These are phyloP conservation scores for Cheilosia soror DNA, from an alignment of 2,888 invertebrate genomes.

Conservation along the genomic window DNA sequence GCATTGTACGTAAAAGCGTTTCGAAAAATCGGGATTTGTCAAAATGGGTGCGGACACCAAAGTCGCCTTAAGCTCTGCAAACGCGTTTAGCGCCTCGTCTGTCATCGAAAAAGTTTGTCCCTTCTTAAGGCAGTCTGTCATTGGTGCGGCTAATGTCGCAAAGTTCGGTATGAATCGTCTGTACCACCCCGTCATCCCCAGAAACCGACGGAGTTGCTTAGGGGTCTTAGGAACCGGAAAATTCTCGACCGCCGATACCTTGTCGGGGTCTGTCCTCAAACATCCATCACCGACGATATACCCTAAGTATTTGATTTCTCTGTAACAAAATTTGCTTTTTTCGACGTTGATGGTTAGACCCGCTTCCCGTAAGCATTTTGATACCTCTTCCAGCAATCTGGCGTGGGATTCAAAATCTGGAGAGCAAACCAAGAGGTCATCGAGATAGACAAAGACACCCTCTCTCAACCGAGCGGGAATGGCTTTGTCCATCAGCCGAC, in stretches of 20 bases:
- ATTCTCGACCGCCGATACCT: background rate
- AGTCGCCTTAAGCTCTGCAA: background rate
- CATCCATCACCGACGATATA: conserved; percentile 16
- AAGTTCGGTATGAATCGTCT: background rate
- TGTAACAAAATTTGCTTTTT: background rate
- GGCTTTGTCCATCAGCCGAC: conserved; percentile 37
- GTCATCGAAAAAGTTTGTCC: background rate
- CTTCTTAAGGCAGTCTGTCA: background rate
- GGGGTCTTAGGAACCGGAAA: background rate
- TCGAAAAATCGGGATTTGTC: background rate
- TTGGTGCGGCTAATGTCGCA: background rate
- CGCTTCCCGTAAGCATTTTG: background rate
- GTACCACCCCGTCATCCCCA: background rate
- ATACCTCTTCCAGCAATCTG: background rate
- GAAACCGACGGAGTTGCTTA: background rate
- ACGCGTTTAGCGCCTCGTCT: background rate
- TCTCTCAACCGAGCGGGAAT: conserved; percentile 12
- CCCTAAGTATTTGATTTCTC: conserved; percentile 11
- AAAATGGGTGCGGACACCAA: background rate
- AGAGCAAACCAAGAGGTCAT: conserved; percentile 9
- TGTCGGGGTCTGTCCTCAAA: background rate
- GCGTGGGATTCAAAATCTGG: background rate
- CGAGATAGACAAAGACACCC: conserved; percentile 23
- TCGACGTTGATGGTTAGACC: background rate
- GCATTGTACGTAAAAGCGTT: conserved; percentile 1